Base-by-base conservation (phyloP, 2,113 vertebrate species). In the Neotragus moschatus region DNA sequence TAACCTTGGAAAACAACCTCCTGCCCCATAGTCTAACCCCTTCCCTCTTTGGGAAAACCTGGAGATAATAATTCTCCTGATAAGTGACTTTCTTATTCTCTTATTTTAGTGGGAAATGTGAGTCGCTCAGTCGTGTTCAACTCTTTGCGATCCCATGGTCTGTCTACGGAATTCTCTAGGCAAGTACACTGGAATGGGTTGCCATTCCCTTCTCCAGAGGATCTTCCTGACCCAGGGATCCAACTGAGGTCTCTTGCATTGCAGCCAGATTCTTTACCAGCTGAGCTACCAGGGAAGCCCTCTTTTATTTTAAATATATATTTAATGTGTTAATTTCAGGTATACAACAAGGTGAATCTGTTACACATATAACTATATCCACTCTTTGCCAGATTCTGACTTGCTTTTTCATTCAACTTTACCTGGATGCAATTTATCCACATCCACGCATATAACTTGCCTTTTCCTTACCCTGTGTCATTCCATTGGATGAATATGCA, bases 61-160 rank as follows among this genome's bases (percentile, higher is more conserved):
- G 88, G 19, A n/a, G 5, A 56, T 45, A 90, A 11, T 25, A 1
- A 19, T 8, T 94, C 92, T 30, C 2, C 36, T 63, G 58, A 87
- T 93, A 80, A 80, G 16, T 60, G 28, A 2, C 15, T 75, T 87
- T 90, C 36, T 77, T 61, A 39, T 90, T 77, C 13, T 3, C 25
- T 73, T 85, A 43, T 15, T 17, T 92, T 55, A 63, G 36, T 73
- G 66, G n/a, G 66, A 73, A 73, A 73, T 3, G 19, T 10, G 17
- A 36, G 10, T 73, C 0, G 4, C 19, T 73, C 21, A 39, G 21
- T 39, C 1, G 21, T 23, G n/a, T 23, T 39, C 0, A 2, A 73
- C 66, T 73, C 66, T 66, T 66, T 39, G 19, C 0, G 11, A 73
- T 10, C 36, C 66, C 21, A 23, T 39, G n/a, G n/a, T 36, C 36